Percentiles rank a stretch among this genome's conserved stretches.
Conservation (phyloP, 2,113 vertebrate species). For the Ophthalmolycus amberensis region DNA sequence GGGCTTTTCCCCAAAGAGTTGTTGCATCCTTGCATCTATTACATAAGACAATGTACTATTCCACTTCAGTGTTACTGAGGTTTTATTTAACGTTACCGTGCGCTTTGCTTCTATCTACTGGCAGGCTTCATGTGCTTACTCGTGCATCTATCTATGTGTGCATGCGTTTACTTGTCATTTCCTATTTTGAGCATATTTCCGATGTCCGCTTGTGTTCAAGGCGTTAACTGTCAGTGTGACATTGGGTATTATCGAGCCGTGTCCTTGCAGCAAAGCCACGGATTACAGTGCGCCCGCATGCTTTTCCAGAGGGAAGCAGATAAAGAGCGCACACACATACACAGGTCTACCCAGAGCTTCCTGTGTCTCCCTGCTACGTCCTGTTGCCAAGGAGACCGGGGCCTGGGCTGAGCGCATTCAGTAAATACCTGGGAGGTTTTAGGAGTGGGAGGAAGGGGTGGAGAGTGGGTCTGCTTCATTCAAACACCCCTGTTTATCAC, state of each 20-base stretch:
- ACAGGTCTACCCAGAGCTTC: constrained; percentile 45
- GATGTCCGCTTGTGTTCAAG: not conserved
- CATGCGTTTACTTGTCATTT: not conserved
- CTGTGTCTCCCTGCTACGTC: constrained; percentile 46
- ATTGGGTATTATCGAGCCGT: constrained; percentile 38
- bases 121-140: not conserved
- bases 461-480: constrained; percentile 40
- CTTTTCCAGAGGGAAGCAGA: constrained; percentile 59
- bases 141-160: not conserved
- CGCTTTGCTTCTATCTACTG: not conserved
- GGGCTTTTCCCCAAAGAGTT: too few species aligned
- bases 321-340: constrained; percentile 19
- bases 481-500: constrained; percentile 46
- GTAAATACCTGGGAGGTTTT: constrained; percentile 58
- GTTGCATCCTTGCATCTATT: not conserved
- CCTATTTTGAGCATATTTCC: not conserved
- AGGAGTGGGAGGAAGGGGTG: constrained; percentile 35
- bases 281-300: constrained; percentile 40
- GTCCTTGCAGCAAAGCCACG: constrained; percentile 37
- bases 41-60: not conserved
- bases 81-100: not conserved
- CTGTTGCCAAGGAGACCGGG: constrained; percentile 73
- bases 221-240: constrained; percentile 20
- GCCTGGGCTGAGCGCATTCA: constrained; percentile 42
- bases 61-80: not conserved